phyloP scores from a whole-genome alignment of 2,888 invertebrate genomes.

The Panzeria rudis region DNA sequence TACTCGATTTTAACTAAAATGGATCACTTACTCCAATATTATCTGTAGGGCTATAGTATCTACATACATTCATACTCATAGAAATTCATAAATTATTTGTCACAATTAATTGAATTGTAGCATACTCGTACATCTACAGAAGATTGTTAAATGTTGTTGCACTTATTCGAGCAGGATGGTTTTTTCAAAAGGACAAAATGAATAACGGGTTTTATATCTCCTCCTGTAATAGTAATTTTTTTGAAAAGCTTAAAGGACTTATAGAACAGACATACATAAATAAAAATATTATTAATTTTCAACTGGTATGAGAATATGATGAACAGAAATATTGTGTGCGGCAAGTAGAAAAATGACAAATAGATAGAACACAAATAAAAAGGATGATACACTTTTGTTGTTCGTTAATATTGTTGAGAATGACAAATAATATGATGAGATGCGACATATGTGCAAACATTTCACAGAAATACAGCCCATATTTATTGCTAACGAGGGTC shows the following conservation, averaged over 20 bases:
- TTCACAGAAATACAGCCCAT: constrained; percentile 33
- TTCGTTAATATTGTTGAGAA: constrained; percentile 62
- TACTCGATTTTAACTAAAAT: too few relatives aligned
- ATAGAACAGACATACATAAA: neutral
- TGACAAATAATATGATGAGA: constrained; percentile 84
- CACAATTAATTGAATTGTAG: constrained; percentile 82
- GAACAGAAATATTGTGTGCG: constrained; percentile 32
- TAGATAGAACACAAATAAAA: constrained; percentile 60
- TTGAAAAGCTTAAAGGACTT: constrained; percentile 56
- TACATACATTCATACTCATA: constrained; percentile 59
- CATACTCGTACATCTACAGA: constrained; percentile 65
- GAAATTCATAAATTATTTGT: constrained; percentile 82
- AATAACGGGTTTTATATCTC: constrained; percentile 51
- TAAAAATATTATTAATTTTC: constrained; percentile 40
- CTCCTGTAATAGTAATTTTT: constrained; percentile 16
- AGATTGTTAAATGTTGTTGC: constrained; percentile 49
- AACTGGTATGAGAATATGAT: constrained; percentile 47
- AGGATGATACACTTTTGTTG: constrained; percentile 59
- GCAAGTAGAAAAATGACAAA: constrained; percentile 30
- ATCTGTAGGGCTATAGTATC: too few relatives aligned
- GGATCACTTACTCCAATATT: neutral
- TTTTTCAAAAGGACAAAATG: constrained; percentile 50
- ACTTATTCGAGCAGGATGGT: constrained; percentile 34
- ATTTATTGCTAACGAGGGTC: constrained; percentile 25
- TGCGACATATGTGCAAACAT: constrained; percentile 84